Conservation (phyloP, 2,888 invertebrate species). For the Galerucella nymphaeae region DNA sequence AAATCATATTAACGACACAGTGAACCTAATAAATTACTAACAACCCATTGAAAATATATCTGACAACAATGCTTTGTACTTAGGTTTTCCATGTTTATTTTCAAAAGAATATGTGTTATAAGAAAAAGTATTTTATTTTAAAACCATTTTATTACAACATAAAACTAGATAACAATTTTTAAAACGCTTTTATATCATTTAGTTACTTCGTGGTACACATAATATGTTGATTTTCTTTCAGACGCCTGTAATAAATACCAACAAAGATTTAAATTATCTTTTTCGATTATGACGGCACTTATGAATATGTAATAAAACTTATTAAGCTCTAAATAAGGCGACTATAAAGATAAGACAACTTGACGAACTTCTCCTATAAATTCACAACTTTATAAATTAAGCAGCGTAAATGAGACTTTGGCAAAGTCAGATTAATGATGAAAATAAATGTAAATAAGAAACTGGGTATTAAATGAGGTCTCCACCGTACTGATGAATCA, state of each 20-base stretch:
- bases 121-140: too few species aligned
- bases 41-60: too few species aligned
- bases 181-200: too few species aligned
- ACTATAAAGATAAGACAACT: conserved; percentile 65
- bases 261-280: conserved; percentile 48
- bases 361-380: conserved; percentile 64
- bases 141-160: too few species aligned
- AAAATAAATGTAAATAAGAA: conserved; percentile 63
- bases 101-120: too few species aligned
- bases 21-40: too few species aligned
- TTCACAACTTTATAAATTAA: conserved; percentile 66
- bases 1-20: too few species aligned
- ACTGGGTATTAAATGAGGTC: conserved; percentile 32
- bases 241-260: not conserved
- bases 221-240: not conserved
- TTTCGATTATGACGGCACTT: conserved; percentile 53
- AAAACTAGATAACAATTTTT: too few species aligned
- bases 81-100: too few species aligned
- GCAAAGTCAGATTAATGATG: conserved; percentile 66
- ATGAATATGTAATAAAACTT: conserved; percentile 64
- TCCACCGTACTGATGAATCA: conserved; percentile 28
- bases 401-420: conserved; percentile 65
- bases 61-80: too few species aligned
- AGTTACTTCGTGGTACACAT: too few species aligned
- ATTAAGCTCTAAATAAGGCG: conserved; percentile 62